Evolutionary conservation across 2,797 vertebrate species (phyloP).

Genomic region (Melanotaenia trifasciata): DNA sequence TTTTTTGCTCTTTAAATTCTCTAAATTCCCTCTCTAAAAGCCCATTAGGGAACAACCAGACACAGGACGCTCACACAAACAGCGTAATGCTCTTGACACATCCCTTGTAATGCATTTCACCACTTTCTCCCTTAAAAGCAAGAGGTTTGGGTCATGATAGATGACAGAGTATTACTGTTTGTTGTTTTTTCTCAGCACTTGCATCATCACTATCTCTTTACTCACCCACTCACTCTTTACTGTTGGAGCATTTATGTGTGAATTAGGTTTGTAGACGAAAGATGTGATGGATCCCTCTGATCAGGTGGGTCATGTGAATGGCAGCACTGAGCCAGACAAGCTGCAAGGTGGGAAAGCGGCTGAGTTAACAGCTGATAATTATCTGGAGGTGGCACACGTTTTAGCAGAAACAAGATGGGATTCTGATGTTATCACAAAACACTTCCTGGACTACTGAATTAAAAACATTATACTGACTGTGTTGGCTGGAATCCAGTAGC

Average conservation of each 20-base stretch:
- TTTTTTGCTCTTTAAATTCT: slow-evolving; percentile 19
- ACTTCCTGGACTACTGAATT: neutral
- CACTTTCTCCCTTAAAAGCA: slow-evolving; percentile 25
- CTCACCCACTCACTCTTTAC: neutral
- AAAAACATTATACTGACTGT: neutral
- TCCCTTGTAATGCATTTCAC: slow-evolving; percentile 51
- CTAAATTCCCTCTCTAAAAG: slow-evolving; percentile 18
- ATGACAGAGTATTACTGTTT: slow-evolving; percentile 11
- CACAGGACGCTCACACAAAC: slow-evolving; percentile 21
- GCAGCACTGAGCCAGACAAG: neutral
- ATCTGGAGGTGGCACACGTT: slow-evolving; percentile 8
- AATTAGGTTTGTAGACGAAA: slow-evolving; percentile 45
- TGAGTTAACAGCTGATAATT: slow-evolving; percentile 7
- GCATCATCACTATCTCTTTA: neutral
- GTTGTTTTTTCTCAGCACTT: neutral
- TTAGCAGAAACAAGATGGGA: slow-evolving; percentile 6
- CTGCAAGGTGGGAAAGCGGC: slow-evolving; percentile 5
- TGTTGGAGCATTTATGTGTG: slow-evolving; percentile 17
- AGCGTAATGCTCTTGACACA: slow-evolving; percentile 47
- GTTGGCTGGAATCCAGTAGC: neutral
- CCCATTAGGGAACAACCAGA: slow-evolving; percentile 33
- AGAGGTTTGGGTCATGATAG: slow-evolving; percentile 19
- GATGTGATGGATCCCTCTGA: slow-evolving; percentile 36
- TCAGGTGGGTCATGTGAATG: neutral
- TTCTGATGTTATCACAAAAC: neutral